Conservation (phyloP, 2,888 invertebrate genomes). For the Parnassius orleans region DNA sequence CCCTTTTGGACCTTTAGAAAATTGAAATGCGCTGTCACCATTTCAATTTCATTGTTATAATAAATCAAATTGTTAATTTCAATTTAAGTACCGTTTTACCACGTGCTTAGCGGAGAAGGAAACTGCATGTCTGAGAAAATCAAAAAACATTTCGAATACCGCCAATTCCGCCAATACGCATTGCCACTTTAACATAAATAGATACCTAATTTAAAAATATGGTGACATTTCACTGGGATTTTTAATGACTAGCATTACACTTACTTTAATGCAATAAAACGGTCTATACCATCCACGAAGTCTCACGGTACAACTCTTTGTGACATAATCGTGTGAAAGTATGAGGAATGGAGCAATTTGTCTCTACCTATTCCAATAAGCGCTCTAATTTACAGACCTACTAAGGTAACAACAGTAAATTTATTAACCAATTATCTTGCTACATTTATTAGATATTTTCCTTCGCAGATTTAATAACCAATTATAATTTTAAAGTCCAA, state of each 20-base stretch:
- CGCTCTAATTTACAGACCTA: constrained; percentile 17
- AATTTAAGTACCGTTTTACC: no score
- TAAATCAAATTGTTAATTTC: no score
- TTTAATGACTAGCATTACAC: neutral
- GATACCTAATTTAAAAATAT: no score
- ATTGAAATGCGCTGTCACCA: no score
- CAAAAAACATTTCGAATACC: no score
- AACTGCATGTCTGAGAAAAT: no score
- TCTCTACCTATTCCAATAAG: constrained; percentile 14
- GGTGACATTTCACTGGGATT: neutral
- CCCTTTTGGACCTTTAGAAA: no score
- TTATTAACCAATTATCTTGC: constrained; percentile 19
- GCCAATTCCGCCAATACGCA: no score
- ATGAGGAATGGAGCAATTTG: constrained; percentile 24
- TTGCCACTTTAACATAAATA: no score
- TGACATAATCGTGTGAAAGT: constrained; percentile 21
- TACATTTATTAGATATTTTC: constrained; percentile 9
- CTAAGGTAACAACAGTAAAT: constrained; percentile 14
- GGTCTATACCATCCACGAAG: neutral
- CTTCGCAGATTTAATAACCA: constrained; percentile 13
- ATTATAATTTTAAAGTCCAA: constrained; percentile 17
- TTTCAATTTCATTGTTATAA: no score
- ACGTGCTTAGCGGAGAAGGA: no score
- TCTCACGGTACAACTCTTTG: constrained; percentile 15
- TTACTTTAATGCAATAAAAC: constrained; percentile 1